A percentile compares a stretch with the other conserved stretches of the same genome.
phyloP scores from a whole-genome alignment of 2,113 vertebrate genomes.

The Willisornis vidua region DNA sequence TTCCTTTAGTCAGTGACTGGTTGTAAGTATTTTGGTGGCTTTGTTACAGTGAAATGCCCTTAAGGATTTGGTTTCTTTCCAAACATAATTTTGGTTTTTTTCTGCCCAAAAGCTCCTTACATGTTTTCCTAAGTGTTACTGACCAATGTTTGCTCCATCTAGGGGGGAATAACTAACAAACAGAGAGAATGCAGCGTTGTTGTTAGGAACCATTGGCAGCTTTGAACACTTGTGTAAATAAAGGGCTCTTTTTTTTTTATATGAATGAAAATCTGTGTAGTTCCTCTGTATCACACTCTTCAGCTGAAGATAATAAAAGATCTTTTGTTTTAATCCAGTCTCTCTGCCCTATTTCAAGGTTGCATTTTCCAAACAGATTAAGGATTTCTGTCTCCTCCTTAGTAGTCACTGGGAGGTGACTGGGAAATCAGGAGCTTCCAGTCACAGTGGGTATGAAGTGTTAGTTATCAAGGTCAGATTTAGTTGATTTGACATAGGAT shows the following conservation, averaged over 20 bases:
- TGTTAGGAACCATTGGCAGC: not conserved
- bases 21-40: slow-evolving; percentile 36
- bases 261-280: slow-evolving; percentile 22
- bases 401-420: not conserved
- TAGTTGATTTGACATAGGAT: not conserved
- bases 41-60: not conserved
- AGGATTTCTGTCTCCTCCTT: not conserved
- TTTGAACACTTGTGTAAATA: slow-evolving; percentile 49
- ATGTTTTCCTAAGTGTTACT: slow-evolving; percentile 1
- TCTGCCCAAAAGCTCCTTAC: not conserved
- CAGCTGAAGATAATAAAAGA: slow-evolving; percentile 58
- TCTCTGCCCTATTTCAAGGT: slow-evolving; percentile 48
- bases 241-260: slow-evolving; percentile 38
- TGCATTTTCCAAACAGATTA: not conserved
- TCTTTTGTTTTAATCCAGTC: slow-evolving; percentile 35
- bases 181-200: not conserved
- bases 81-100: not conserved
- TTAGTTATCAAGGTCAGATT: not conserved
- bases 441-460: accelerated
- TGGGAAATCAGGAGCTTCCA: not conserved
- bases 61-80: not conserved
- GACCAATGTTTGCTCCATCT: slow-evolving; percentile 4
- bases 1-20: not conserved
- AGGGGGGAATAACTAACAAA: slow-evolving; percentile 28
- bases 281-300: slow-evolving; percentile 60